Conservation (phyloP, 2,888 invertebrate species). For the Papilio gigon region DNA sequence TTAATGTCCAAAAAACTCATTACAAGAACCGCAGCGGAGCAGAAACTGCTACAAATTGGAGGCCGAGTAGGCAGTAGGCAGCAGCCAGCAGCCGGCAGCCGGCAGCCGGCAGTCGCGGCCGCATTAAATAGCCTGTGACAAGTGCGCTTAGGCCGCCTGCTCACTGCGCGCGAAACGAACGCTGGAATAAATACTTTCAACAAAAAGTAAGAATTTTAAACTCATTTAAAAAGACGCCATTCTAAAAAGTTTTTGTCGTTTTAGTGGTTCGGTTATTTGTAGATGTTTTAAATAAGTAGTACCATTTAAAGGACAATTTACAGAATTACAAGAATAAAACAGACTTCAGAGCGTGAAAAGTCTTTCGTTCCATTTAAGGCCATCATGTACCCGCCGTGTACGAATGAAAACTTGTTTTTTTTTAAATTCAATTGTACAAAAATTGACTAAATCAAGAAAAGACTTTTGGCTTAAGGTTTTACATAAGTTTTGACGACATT, state of each 20-base stretch:
- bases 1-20: constrained; percentile 55
- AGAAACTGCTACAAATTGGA: constrained; percentile 53
- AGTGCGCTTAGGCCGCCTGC: constrained; percentile 48
- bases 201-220: constrained; percentile 29
- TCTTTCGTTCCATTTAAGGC: too few relatives aligned
- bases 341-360: background rate
- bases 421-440: too few relatives aligned
- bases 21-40: constrained; percentile 48
- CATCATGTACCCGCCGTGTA: too few relatives aligned
- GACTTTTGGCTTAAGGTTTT: too few relatives aligned
- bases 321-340: background rate
- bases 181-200: constrained; percentile 22
- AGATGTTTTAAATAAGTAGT: background rate
- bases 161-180: constrained; percentile 32
- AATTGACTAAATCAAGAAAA: too few relatives aligned
- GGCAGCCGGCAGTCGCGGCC: too few relatives aligned
- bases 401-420: too few relatives aligned
- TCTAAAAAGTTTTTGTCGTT: constrained; percentile 2
- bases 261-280: background rate
- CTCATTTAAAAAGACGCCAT: constrained; percentile 16
- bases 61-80: constrained; percentile 47
- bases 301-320: background rate
- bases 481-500: too few relatives aligned
- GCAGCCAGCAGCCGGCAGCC: too few relatives aligned
- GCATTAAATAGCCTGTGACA: constrained; percentile 53